Conservation (phyloP, 2,113 vertebrate genomes). For the Carollia perspicillata region DNA sequence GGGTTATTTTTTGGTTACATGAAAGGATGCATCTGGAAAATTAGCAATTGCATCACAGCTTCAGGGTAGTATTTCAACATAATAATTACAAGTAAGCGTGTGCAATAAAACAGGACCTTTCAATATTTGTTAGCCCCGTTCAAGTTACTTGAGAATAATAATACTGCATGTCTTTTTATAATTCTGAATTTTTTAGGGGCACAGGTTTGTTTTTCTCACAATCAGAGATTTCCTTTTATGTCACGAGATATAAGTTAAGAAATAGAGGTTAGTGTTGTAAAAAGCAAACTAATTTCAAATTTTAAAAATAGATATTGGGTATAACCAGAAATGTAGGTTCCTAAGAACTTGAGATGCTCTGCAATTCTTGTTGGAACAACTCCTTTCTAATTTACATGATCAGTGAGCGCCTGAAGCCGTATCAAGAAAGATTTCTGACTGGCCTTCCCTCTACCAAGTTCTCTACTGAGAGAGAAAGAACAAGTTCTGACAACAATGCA, state of each 20-base stretch:
- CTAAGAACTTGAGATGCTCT: conserved; percentile 75
- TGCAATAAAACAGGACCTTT: background rate
- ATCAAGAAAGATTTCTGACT: conserved; percentile 56
- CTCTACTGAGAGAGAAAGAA: background rate
- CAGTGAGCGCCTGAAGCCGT: conserved; percentile 54
- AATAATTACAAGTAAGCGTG: background rate
- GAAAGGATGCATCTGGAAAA: background rate
- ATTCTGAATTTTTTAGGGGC: background rate
- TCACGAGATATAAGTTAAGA: conserved; percentile 31
- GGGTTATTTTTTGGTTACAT: background rate
- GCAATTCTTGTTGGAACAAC: conserved; percentile 73
- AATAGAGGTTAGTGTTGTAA: background rate
- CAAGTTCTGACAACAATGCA: conserved; percentile 38
- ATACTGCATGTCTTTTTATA: background rate
- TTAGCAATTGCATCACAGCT: background rate
- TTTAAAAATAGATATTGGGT: conserved; percentile 60
- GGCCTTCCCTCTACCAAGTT: conserved; percentile 38
- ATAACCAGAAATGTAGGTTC: conserved; percentile 68
- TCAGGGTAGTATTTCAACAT: background rate
- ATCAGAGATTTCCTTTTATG: conserved; percentile 15
- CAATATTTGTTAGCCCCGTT: background rate
- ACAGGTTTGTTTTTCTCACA: background rate
- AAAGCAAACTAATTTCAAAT: conserved; percentile 15
- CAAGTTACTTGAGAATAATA: background rate
- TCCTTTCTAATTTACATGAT: conserved; percentile 67